Evolutionary conservation across 2,888 invertebrate genomes (phyloP).

Genomic region (Epinotia bilunana): DNA sequence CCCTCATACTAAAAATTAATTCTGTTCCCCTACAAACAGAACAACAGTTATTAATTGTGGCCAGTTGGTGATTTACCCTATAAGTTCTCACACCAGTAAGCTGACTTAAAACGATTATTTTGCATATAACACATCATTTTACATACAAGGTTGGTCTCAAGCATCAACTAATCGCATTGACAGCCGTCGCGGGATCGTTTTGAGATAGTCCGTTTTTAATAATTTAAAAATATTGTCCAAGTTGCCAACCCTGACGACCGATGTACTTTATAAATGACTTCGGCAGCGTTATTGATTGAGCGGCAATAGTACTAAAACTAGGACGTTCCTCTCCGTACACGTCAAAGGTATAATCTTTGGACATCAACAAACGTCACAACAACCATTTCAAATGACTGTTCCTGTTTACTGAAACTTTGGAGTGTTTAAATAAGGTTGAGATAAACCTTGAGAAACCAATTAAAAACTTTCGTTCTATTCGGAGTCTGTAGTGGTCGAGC

Average conservation of each 20-base stretch:
- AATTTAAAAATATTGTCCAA: neutral
- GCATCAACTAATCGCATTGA: too few relatives aligned
- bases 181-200: too few relatives aligned
- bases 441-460: neutral
- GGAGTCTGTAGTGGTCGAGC: neutral
- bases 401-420: neutral
- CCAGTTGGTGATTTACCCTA: too few relatives aligned
- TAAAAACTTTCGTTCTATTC: neutral
- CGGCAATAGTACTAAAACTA: conserved; percentile 20
- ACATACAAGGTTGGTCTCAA: too few relatives aligned
- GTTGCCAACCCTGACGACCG: conserved; percentile 5
- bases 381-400: neutral
- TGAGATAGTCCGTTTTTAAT: too few relatives aligned
- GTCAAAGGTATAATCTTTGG: conserved; percentile 22
- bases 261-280: conserved; percentile 27
- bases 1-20: too few relatives aligned
- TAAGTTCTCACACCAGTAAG: too few relatives aligned
- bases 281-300: conserved; percentile 32
- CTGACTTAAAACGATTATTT: too few relatives aligned
- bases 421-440: neutral
- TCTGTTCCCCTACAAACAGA: too few relatives aligned
- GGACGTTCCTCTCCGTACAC: conserved; percentile 8
- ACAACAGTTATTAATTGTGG: too few relatives aligned
- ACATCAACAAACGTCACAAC: conserved; percentile 2
- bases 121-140: too few relatives aligned